These are phyloP conservation scores for Chauna torquata DNA, from an alignment of 2,113 vertebrate genomes.

Conservation along the genomic window DNA sequence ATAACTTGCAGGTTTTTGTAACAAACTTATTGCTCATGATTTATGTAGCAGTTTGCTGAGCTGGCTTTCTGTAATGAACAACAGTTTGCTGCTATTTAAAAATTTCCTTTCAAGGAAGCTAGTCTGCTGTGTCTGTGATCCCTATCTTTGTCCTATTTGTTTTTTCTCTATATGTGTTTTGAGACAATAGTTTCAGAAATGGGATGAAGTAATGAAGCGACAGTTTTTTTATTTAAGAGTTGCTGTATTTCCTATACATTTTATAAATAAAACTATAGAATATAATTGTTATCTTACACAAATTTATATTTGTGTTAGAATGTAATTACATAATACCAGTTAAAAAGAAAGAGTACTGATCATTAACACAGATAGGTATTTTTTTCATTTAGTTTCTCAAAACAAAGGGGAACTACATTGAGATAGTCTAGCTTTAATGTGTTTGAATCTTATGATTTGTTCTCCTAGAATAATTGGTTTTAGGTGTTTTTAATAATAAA, in stretches of 20 bases:
- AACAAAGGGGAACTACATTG: neutral
- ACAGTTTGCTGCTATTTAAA: neutral
- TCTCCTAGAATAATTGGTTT: neutral
- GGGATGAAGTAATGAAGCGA: neutral
- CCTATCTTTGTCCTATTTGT: neutral
- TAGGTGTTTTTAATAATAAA: neutral
- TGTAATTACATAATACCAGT: neutral
- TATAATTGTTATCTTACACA: neutral
- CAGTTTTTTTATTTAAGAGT: neutral
- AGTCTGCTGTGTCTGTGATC: too few species aligned
- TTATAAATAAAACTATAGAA: neutral
- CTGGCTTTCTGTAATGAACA: neutral
- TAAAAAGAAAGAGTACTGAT: too few species aligned
- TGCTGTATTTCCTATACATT: neutral
- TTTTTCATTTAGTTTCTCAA: neutral
- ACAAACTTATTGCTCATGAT: neutral
- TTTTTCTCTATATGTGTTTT: neutral
- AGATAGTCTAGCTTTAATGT: neutral
- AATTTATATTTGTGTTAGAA: neutral
- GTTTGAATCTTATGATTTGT: neutral
- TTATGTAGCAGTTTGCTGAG: neutral
- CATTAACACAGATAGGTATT: neutral
- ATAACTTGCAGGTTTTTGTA: neutral
- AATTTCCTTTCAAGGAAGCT: neutral
- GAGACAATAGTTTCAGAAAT: neutral